These are phyloP conservation scores for Calypte anna DNA, from an alignment of 2,113 vertebrate genomes.

Conservation along the genomic window DNA sequence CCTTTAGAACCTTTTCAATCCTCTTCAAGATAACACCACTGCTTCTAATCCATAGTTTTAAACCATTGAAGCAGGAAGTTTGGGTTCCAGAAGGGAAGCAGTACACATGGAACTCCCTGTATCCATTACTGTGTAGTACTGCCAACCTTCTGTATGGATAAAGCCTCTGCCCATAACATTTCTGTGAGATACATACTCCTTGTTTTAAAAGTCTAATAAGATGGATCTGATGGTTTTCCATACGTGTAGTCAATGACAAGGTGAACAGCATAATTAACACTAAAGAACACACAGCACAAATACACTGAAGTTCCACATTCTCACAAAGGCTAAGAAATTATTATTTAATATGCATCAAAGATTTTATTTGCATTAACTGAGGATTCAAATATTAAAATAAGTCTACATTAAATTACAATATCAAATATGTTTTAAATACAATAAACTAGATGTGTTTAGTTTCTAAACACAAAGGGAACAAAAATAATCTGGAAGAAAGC, in stretches of 20 bases:
- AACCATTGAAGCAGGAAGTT: neutral
- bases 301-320: neutral
- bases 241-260: neutral
- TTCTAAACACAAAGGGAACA: slow-evolving; percentile 63
- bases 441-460: slow-evolving; percentile 51
- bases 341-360: slow-evolving; percentile 44
- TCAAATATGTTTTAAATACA: slow-evolving; percentile 76
- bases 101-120: neutral
- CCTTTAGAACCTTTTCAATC: neutral
- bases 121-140: neutral
- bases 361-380: slow-evolving; percentile 64
- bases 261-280: neutral
- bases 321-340: slow-evolving; percentile 16
- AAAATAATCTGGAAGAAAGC: slow-evolving; percentile 52
- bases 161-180: neutral
- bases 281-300: neutral
- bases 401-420: slow-evolving; percentile 80
- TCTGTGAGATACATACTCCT: neutral
- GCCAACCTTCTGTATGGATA: neutral
- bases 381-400: slow-evolving; percentile 69
- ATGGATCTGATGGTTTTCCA: neutral
- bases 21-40: neutral
- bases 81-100: neutral
- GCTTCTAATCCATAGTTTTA: neutral
- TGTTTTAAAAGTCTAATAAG: neutral